phyloP scores from a whole-genome alignment of 2,888 invertebrate genomes.

The Aromia moschata region DNA sequence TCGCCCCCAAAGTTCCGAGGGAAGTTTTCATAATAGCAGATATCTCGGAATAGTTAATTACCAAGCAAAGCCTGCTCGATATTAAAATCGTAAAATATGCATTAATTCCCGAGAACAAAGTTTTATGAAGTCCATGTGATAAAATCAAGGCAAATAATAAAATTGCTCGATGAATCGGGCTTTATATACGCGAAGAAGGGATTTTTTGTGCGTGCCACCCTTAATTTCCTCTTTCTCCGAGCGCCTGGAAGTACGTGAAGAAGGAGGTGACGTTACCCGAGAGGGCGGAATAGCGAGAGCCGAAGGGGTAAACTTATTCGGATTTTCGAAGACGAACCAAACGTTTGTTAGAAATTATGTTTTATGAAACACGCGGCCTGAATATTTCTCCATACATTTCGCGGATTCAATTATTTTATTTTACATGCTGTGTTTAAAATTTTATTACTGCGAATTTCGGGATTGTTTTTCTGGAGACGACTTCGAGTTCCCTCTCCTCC shows the following conservation, averaged over 20 bases:
- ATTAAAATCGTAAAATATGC: slow-evolving; percentile 60
- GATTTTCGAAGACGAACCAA: slow-evolving; percentile 27
- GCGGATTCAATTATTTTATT: slow-evolving; percentile 23
- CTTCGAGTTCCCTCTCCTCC: slow-evolving; percentile 1
- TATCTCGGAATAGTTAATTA: slow-evolving; percentile 57
- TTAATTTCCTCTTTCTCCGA: slow-evolving; percentile 55
- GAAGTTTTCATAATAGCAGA: slow-evolving; percentile 48
- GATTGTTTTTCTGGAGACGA: slow-evolving; percentile 15
- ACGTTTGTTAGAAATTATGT: slow-evolving; percentile 32
- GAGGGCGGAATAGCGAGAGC: slow-evolving; percentile 38
- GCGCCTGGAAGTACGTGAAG: slow-evolving; percentile 55
- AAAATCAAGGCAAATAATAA: slow-evolving; percentile 60
- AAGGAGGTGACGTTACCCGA: slow-evolving; percentile 25
- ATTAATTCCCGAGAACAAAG: slow-evolving; percentile 58
- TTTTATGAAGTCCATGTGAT: slow-evolving; percentile 59
- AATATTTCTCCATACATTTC: slow-evolving; percentile 35
- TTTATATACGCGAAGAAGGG: slow-evolving; percentile 50
- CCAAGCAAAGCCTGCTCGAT: slow-evolving; percentile 54
- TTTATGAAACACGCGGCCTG: slow-evolving; percentile 26
- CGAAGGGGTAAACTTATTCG: slow-evolving; percentile 45
- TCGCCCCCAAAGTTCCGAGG: slow-evolving; percentile 1
- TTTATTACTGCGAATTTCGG: slow-evolving; percentile 15
- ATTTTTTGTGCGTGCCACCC: slow-evolving; percentile 54
- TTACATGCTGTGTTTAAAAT: slow-evolving; percentile 22
- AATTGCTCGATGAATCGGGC: slow-evolving; percentile 57